A percentile compares a stretch with the other conserved stretches of the same genome.
Conservation (phyloP, 1,140 invertebrate species). For the Drosophila dunni region DNA sequence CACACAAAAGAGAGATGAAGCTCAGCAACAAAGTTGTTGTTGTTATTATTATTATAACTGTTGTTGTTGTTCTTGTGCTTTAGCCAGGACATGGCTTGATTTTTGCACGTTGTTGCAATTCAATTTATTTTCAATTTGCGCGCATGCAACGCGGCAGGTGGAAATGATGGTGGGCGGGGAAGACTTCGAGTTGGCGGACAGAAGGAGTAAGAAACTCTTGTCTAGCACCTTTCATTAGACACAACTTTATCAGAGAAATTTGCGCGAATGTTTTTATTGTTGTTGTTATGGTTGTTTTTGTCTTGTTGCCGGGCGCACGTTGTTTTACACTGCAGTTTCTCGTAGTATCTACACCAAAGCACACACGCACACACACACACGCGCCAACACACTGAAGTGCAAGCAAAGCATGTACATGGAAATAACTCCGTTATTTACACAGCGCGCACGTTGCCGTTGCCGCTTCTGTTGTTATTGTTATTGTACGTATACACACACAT, state of each 20-base stretch:
- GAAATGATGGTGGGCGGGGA: background rate
- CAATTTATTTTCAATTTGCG: conserved; percentile 82
- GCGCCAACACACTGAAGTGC: conserved; percentile 22
- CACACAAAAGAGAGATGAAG: conserved; percentile 1
- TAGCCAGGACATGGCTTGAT: conserved; percentile 32
- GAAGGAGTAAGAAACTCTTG: conserved; percentile 6
- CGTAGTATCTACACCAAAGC: conserved; percentile 41
- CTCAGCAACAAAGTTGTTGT: conserved; percentile 29
- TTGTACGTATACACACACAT: conserved; percentile 13
- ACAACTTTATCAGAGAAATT: conserved; percentile 71
- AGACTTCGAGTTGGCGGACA: too few relatives aligned
- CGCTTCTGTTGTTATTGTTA: conserved; percentile 44
- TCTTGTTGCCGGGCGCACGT: conserved; percentile 51
- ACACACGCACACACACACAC: conserved; percentile 13
- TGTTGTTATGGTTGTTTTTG: conserved; percentile 39
- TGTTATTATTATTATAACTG: conserved; percentile 15
- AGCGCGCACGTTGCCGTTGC: conserved; percentile 70
- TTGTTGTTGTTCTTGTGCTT: conserved; percentile 23
- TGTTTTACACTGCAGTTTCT: conserved; percentile 55
- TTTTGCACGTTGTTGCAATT: conserved; percentile 79
- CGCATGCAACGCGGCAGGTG: conserved; percentile 55
- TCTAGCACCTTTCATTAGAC: conserved; percentile 70
- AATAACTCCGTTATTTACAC: conserved; percentile 61
- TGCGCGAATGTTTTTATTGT: conserved; percentile 36
- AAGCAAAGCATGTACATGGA: conserved; percentile 31